These are phyloP conservation scores for Ferdinandea cuprea DNA, from an alignment of 2,888 invertebrate species.

Conservation along the genomic window DNA sequence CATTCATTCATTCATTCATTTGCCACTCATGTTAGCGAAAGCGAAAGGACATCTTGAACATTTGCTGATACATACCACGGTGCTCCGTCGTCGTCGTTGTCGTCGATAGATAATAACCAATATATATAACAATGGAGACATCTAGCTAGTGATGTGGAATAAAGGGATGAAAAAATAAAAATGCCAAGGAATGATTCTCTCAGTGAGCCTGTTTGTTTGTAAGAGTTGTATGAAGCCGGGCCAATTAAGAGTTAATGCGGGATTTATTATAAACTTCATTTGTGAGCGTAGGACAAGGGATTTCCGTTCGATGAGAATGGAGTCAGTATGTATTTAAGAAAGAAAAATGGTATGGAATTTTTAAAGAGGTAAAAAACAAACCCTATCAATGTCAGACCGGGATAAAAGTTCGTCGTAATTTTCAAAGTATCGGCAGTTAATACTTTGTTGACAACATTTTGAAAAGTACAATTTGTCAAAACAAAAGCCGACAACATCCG, in stretches of 20 bases:
- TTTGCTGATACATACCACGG: neutral
- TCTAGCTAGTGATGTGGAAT: neutral
- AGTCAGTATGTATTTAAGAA: neutral
- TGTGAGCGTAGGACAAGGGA: neutral
- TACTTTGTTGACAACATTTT: too few species aligned
- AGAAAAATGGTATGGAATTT: too few species aligned
- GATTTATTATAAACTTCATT: neutral
- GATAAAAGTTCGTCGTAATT: too few species aligned
- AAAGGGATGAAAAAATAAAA: neutral
- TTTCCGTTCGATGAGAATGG: neutral
- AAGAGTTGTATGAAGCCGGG: neutral
- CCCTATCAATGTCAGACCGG: too few species aligned
- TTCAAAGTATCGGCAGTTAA: too few species aligned
- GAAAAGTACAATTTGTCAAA: too few species aligned
- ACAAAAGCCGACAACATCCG: too few species aligned
- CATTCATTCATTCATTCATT: slow-evolving; percentile 7
- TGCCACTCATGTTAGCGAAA: neutral
- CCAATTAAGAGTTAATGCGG: neutral
- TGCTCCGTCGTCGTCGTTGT: too few species aligned
- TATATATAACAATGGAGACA: slow-evolving; percentile 1
- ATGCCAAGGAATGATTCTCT: neutral
- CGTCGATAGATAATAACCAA: neutral
- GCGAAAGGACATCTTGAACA: slow-evolving; percentile 12
- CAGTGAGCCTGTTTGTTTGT: slow-evolving; percentile 1
- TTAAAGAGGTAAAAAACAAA: too few species aligned